These are phyloP conservation scores for Microcebus ravelobensis DNA, from an alignment of 2,113 vertebrate genomes.

Conservation along the genomic window DNA sequence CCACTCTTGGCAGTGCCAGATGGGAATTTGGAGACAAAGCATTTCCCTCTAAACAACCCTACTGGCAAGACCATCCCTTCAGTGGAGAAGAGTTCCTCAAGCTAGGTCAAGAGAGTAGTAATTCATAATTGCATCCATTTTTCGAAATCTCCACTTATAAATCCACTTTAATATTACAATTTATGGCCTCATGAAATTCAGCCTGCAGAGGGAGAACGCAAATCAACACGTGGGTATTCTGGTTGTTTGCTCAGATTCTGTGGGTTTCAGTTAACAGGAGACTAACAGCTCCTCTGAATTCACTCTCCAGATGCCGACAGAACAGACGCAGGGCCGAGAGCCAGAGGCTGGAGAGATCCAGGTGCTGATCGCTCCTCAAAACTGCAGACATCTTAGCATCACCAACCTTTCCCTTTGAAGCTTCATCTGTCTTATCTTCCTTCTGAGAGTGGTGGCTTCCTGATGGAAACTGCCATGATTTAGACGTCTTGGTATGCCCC, in stretches of 20 bases:
- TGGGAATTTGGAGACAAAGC: not conserved
- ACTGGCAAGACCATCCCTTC: not conserved
- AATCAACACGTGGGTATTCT: too few relatives aligned
- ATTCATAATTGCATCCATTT: not conserved
- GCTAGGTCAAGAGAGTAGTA: not conserved
- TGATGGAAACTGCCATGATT: not conserved
- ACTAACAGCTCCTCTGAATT: not conserved
- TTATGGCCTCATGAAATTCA: not conserved
- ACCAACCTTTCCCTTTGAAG: constrained; percentile 33
- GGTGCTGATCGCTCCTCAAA: not conserved
- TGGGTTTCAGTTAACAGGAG: not conserved
- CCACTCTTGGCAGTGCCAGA: not conserved
- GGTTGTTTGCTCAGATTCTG: not conserved
- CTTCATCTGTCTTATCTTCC: not conserved
- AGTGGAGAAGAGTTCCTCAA: not conserved
- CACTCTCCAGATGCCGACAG: not conserved
- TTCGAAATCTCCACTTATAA: not conserved
- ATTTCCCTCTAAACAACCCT: not conserved
- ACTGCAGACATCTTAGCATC: constrained; percentile 68
- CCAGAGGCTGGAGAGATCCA: not conserved
- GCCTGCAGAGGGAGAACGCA: not conserved
- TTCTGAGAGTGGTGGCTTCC: not conserved
- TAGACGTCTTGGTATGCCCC: not conserved
- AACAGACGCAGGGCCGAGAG: not conserved
- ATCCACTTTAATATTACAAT: too few relatives aligned